These are phyloP conservation scores for Protobothrops mucrosquamatus DNA, from an alignment of 2,113 vertebrate genomes.

Conservation along the genomic window DNA sequence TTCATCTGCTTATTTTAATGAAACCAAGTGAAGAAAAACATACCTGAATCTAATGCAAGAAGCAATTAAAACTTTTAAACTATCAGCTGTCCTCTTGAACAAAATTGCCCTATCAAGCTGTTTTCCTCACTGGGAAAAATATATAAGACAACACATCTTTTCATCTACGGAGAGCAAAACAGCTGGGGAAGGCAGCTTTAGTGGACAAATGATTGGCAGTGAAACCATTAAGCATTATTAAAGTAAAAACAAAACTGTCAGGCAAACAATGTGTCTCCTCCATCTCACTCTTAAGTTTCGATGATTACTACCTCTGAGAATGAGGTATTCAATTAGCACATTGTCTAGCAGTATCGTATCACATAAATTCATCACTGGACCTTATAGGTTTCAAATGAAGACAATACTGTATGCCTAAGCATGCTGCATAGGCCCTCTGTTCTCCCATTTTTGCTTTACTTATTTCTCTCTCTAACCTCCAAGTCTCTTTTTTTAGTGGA, in stretches of 20 bases:
- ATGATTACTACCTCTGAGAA: background rate
- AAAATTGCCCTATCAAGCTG: background rate
- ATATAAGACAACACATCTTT: background rate
- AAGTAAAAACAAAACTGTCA: background rate
- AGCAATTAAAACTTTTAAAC: background rate
- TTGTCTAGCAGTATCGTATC: background rate
- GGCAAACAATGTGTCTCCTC: background rate
- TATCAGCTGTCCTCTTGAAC: background rate
- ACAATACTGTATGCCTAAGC: background rate
- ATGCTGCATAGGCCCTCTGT: background rate
- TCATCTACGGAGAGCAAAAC: background rate
- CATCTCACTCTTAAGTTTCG: background rate
- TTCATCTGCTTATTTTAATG: background rate
- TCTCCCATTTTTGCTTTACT: background rate
- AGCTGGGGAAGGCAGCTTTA: background rate
- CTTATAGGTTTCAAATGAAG: background rate
- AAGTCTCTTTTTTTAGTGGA: background rate
- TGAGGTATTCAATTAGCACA: background rate
- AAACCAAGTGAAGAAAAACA: background rate
- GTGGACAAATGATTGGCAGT: background rate
- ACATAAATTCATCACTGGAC: background rate
- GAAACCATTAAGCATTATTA: background rate
- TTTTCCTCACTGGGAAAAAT: background rate
- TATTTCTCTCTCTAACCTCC: background rate
- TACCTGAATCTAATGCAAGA: background rate